Base-by-base conservation (phyloP, 2,888 invertebrate species). In the Ornithoptera alexandrae region DNA sequence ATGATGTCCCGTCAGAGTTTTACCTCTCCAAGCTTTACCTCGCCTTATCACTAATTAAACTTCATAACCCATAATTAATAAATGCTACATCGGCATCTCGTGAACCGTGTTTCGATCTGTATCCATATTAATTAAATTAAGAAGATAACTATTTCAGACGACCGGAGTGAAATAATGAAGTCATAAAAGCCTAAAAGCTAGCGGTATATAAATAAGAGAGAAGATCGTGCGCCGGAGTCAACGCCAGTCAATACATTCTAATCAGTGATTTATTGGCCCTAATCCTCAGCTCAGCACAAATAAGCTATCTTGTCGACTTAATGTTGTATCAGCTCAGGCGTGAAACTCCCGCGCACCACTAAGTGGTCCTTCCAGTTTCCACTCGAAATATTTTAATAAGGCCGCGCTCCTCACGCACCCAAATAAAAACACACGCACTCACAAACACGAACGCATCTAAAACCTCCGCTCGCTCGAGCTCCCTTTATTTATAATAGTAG, bases 341-440 rank as follows among this genome's bases (percentile, higher is more conserved):
- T 92, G 92, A 92, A 92, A 92, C 92, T 91, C 92, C 91, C 90
- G 91, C 89, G 91, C 89, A 88, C 85, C 90, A 88, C 92, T 92
- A 92, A 92, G 92, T 92, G 92, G 92, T 90, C 91, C 92, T 91
- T 90, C 92, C 92, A 92, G 92, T 92, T 92, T 92, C 92, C 88
- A 91, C 87, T 91, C 91, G 90, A 92, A 92, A 92, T 92, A 92
- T 92, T 92, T 92, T 92, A 92, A 92, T 92, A 92, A 92, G 91
- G 88, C 89, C 87, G 87, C 90, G 86, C 89, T 88, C 90, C 89
- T 88, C 92, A 91, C 92, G 92, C 92, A 90, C 87, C 89, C 88
- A 89, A 91, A 92, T 90, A 91, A 90, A 90, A 89, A 89, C 86
- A 87, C 86, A 88, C 84, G 88, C 84, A 84, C 86, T 82, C 84